Evolutionary conservation across 2,888 invertebrate genomes (phyloP).

Genomic region (Drosophila testacea): DNA sequence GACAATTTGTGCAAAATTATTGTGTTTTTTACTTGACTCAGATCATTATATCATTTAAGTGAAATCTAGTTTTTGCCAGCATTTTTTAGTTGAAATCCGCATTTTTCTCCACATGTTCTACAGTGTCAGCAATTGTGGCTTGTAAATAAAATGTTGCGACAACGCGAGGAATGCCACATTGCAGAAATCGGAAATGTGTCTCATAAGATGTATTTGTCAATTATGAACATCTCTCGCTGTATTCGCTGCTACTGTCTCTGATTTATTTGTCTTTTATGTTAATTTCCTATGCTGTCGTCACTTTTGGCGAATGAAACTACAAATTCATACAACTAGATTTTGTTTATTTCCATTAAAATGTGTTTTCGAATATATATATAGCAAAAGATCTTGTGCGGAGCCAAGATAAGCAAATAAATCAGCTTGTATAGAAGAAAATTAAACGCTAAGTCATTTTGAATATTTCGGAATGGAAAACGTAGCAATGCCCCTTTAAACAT

Average conservation of each 20-base stretch:
- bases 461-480: slow-evolving; percentile 9
- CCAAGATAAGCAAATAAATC: slow-evolving; percentile 61
- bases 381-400: slow-evolving; percentile 4
- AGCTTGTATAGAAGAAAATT: slow-evolving; percentile 17
- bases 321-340: too few species aligned
- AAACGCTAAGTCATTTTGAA: neutral
- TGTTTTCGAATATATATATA: slow-evolving; percentile 30
- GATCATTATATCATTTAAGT: neutral
- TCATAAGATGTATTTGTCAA: slow-evolving; percentile 17
- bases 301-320: slow-evolving; percentile 46
- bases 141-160: slow-evolving; percentile 12
- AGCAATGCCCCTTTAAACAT: slow-evolving; percentile 21
- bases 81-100: slow-evolving; percentile 6
- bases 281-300: slow-evolving; percentile 66
- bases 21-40: neutral
- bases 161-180: slow-evolving; percentile 37
- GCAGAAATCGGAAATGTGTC: slow-evolving; percentile 42
- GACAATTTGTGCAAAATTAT: neutral
- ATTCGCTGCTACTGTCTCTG: slow-evolving; percentile 15
- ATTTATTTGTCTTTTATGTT: slow-evolving; percentile 51
- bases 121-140: slow-evolving; percentile 26
- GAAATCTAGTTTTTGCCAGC: slow-evolving; percentile 26
- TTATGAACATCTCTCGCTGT: slow-evolving; percentile 12
- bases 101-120: slow-evolving; percentile 12
- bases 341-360: slow-evolving; percentile 60